phyloP scores from a whole-genome alignment of 2,797 vertebrate species.

The Phataginus tricuspis region DNA sequence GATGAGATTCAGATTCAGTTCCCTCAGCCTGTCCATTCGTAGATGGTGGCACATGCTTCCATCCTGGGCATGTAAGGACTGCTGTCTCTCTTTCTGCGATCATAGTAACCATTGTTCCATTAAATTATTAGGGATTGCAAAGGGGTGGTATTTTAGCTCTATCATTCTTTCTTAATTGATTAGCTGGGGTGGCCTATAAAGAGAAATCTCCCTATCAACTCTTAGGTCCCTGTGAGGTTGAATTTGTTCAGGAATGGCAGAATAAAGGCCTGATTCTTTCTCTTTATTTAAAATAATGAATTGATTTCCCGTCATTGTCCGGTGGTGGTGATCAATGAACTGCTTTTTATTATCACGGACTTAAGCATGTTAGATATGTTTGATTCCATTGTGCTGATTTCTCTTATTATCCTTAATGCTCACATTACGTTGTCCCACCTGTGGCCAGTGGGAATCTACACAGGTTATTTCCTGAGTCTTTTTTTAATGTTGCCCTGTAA shows the following conservation, averaged over 20 bases:
- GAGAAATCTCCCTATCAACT: neutral
- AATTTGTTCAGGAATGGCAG: neutral
- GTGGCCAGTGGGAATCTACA: neutral
- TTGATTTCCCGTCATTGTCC: neutral
- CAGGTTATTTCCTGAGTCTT: neutral
- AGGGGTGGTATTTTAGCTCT: neutral
- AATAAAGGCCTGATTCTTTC: neutral
- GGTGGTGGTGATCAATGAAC: neutral
- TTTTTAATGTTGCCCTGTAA: neutral
- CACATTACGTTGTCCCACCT: neutral
- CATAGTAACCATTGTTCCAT: neutral
- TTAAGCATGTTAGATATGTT: neutral
- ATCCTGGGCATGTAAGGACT: rapidly evolving
- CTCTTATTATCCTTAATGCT: neutral
- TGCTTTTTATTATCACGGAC: neutral
- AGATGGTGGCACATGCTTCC: neutral
- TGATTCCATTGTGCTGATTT: neutral
- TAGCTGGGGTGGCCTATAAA: neutral
- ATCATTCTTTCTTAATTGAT: neutral
- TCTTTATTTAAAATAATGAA: neutral
- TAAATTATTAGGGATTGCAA: neutral
- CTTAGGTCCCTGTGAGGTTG: neutral
- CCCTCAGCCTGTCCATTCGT: neutral
- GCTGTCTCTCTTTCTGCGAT: neutral
- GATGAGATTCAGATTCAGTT: neutral